Conservation (phyloP, 2,888 invertebrate species). For the Stenchaetothrips biformis region DNA sequence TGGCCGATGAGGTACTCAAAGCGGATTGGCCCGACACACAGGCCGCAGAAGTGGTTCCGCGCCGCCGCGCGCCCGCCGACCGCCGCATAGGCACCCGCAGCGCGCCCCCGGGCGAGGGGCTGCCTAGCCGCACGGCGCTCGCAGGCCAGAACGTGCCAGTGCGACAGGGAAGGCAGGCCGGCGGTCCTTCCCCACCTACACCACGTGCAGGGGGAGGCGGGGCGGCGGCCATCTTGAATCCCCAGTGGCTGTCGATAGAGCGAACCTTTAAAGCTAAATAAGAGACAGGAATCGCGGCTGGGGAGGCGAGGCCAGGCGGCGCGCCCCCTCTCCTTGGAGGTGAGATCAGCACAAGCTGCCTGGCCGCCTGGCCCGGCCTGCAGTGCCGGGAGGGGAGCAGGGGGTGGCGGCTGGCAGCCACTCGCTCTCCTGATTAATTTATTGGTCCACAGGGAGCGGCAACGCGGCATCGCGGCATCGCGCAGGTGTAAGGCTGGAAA, state of each 20-base stretch:
- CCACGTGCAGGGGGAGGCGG: background rate
- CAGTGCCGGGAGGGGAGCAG: no score
- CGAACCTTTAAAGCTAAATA: background rate
- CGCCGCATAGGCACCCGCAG: background rate
- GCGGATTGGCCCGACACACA: no score
- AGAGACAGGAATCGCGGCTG: background rate
- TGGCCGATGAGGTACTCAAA: no score
- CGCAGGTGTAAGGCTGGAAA: background rate
- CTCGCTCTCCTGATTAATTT: slow-evolving; percentile 16
- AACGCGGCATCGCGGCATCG: background rate
- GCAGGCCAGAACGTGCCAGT: no score
- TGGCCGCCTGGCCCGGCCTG: no score
- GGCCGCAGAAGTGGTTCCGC: no score
- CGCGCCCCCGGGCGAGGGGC: background rate
- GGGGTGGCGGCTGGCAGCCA: background rate
- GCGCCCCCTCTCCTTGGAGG: background rate
- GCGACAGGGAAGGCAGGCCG: background rate
- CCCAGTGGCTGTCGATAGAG: slow-evolving; percentile 12
- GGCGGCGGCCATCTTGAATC: slow-evolving; percentile 5
- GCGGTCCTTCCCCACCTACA: background rate
- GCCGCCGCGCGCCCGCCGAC: background rate
- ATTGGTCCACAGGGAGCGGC: slow-evolving; percentile 10
- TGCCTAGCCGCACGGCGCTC: background rate
- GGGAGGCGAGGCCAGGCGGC: background rate
- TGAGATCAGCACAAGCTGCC: background rate